Base-by-base conservation (phyloP, 2,797 vertebrate species). In the Leucoraja ocellata region DNA sequence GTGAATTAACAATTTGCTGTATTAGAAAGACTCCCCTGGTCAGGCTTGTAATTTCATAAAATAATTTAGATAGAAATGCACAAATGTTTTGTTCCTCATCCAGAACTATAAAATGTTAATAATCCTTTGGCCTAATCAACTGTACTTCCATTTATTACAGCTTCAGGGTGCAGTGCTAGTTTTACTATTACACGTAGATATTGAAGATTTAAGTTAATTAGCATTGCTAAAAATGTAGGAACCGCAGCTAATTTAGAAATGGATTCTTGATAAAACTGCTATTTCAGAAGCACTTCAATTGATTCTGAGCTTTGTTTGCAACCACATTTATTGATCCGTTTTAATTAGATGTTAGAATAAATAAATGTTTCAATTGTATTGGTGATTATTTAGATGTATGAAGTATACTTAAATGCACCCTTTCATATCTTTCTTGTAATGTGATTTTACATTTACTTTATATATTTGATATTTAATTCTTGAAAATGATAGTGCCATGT, bases 201-300 rank as follows among this genome's bases (percentile, higher is more conserved):
- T 46, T 46, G 21, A 36, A 74, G 21, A 36, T 46, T 25, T 28
- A 46, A 39, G 9, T 46, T 73, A 91, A 39, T 9, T 39, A 80
- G 1, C 36, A 32, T 9, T 36, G n/a, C 28, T 79, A 25, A 77
- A n/a, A 25, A n/a, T 77, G 16, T 77, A 68, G 9, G 14, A 21
- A 71, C n/a, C 28, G 14, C 36, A 7, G n/a, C n/a, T 65, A 91
- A 58, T n/a, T 58, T 13, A 76, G 11, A 65, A 88, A 88, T 36
- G 28, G n/a, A 92, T 58, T 92, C 4, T 39, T 16, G 11, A 54
- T 92, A 54, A 92, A 46, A n/a, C 25, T 91, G 39, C 90, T 23
- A 14, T 46, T 91, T 74, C 21, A 74, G 68, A 71, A 91, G 23
- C 90, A 91, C 73, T 91, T 91, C 63, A 73, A 2, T 92, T 74